Evolutionary conservation across 2,113 vertebrate genomes (phyloP), one percentile per base, ranked within the genome.

Genomic region (Pteronura brasiliensis): DNA sequence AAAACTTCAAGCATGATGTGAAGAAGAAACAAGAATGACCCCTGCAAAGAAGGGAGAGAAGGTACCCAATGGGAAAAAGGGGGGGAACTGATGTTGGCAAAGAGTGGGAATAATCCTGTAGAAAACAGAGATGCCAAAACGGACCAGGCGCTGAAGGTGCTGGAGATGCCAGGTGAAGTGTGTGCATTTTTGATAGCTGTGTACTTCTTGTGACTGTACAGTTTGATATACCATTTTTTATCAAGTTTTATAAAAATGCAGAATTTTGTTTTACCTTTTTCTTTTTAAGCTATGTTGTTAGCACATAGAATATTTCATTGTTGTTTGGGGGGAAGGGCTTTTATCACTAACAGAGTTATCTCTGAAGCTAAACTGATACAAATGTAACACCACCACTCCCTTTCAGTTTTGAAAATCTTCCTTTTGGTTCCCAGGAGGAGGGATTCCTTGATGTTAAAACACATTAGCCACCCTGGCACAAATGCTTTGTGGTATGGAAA

Each of bases 131-230:
- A 17, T 5, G 14, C 27, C 42, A 44, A 47, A 47, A 47, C 39
- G 31, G 39, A 44, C 42, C 7, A 99, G 99, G 99, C 99, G 99
- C 99, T 0, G 99, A 99, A 98, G 99, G 99, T 98, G 98, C 99
- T 98, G 99, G 99, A 96, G 99, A 99, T 98, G 99, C 99, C 99
- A 99, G 99, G 99, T 99, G 99, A 99, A 99, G 98, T 90, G 98
- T 99, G 99, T 99, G 99, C 99, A 98, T 99, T 99, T 99, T 99
- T 99, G 99, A 99, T 99, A 99, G 99, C 99, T 99, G 99, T 99
- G 99, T 99, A 99, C 99, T 99, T 99, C 98, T 99, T 99, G 99
- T 99, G 99, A 99, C 99, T 99, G 99, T 99, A 99, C 99, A 99
- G 99, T 99, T 99, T 99, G 99, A 99, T 99, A 99, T 99, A 99